Evolutionary conservation across 2,113 vertebrate species (phyloP).

Genomic region (Tetraodon nigroviridis): DNA sequence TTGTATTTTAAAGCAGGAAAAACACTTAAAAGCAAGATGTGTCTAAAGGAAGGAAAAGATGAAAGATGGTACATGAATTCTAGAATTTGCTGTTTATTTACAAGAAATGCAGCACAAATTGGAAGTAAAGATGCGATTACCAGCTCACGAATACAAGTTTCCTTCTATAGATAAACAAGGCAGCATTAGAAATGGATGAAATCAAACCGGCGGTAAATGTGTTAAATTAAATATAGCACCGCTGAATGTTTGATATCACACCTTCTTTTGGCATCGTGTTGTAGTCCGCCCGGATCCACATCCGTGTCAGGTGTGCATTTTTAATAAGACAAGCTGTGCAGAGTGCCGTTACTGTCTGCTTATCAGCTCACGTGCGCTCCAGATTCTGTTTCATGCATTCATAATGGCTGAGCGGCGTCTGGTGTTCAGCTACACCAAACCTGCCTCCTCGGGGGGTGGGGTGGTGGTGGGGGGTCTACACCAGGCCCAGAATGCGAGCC

Average conservation of each 20-base stretch:
- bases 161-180: constrained; percentile 7
- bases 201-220: background rate
- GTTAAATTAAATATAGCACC: background rate
- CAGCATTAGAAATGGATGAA: background rate
- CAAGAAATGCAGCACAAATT: constrained; percentile 33
- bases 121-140: constrained; percentile 11
- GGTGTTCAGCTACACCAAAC: constrained; percentile 1
- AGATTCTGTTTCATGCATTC: constrained; percentile 15
- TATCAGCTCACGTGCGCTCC: background rate
- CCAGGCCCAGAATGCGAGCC: constrained; percentile 84
- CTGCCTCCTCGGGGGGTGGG: background rate
- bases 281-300: constrained; percentile 5
- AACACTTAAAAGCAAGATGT: constrained; percentile 1
- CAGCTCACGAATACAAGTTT: constrained; percentile 37
- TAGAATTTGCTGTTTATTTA: constrained; percentile 56
- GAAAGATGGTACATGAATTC: background rate
- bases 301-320: constrained; percentile 23
- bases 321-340: constrained; percentile 26
- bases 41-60: background rate
- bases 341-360: background rate
- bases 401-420: background rate
- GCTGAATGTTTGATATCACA: constrained; percentile 4
- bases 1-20: constrained; percentile 2
- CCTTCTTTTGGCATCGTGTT: background rate
- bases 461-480: constrained; percentile 58